These are phyloP conservation scores for Anthophora plumipes DNA, from an alignment of 2,888 invertebrate species.

Conservation along the genomic window DNA sequence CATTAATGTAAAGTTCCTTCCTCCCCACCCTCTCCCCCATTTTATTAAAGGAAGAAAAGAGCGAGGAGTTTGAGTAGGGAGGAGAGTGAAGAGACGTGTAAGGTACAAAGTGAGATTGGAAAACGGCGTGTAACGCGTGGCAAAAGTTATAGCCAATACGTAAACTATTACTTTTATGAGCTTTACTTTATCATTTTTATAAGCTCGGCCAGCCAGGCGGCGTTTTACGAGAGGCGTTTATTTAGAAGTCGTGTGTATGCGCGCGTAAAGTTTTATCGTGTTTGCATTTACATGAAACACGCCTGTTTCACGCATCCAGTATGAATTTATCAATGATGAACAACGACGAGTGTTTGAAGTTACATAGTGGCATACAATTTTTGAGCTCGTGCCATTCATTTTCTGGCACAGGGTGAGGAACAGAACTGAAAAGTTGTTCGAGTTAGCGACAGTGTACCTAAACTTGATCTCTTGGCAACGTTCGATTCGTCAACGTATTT, in stretches of 20 bases:
- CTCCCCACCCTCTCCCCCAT: background rate
- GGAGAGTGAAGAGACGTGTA: constrained; percentile 3
- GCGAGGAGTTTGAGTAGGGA: background rate
- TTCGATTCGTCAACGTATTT: background rate
- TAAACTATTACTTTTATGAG: constrained; percentile 59
- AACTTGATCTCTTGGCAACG: too few relatives aligned
- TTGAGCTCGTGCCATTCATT: background rate
- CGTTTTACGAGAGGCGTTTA: constrained; percentile 55
- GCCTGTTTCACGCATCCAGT: constrained; percentile 10
- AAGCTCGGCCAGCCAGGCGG: constrained; percentile 34
- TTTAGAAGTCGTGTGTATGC: constrained; percentile 40
- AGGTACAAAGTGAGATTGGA: constrained; percentile 14
- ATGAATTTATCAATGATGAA: constrained; percentile 45
- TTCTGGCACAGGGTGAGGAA: background rate
- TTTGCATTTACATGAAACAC: constrained; percentile 31
- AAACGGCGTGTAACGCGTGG: constrained; percentile 20
- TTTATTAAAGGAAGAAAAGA: constrained; percentile 1
- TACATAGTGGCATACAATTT: background rate
- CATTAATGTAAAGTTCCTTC: background rate
- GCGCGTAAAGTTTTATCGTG: constrained; percentile 52
- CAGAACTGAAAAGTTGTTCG: too few relatives aligned
- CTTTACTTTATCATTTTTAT: constrained; percentile 59
- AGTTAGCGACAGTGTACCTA: too few relatives aligned
- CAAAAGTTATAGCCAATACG: constrained; percentile 45
- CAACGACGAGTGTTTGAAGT: background rate